Base-by-base conservation (phyloP, 2,113 vertebrate genomes). In the Enhydra lutris region DNA sequence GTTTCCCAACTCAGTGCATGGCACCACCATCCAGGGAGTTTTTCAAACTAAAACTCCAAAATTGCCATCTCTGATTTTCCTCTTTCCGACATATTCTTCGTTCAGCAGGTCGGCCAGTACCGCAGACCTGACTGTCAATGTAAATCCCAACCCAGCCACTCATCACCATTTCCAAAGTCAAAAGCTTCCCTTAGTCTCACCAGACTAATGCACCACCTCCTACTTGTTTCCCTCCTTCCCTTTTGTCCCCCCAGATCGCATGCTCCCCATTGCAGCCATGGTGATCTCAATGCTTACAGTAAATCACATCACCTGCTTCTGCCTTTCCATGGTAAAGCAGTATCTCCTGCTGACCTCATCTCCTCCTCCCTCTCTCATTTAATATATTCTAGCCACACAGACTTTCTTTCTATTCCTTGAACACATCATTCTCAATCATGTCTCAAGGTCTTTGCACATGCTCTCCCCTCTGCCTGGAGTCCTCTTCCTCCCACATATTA, bases 351-450 rank as follows among this genome's bases (percentile, higher is more conserved):
- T 67, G 24, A 74, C 15, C 47, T 87, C 73, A 59, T 87, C 39
- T 82, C 18, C 39, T 82, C 18, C 9, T 78, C 63, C 9, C 14
- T 52, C 20, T 78, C 50, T 47, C n/a, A 23, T 4, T 50, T 18
- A 67, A 55, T 80, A 9, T 82, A 80, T 85, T 94, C 82, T 81
- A 81, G 50, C 67, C 57, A 45, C 80, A 73, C 13, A 50, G 31
- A 18, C 52, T 47, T 59, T 24, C 59, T 96, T 92, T 92, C 88
- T 73, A 6, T 76, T 47, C 50, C 81, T 84, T 88, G n/a, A 91
- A 31, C 29, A 63, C 57, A 50, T 92, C 31, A 57, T 89, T 96
- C 93, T 89, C 87, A 36, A n/a, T 73, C 29, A 31, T 34, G 61
- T 55, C 81, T 94, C 85, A 69, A 87, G 83, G 55, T 85, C 88